Conservation (phyloP, 2,113 vertebrate genomes). For the Cromileptes altivelis region DNA sequence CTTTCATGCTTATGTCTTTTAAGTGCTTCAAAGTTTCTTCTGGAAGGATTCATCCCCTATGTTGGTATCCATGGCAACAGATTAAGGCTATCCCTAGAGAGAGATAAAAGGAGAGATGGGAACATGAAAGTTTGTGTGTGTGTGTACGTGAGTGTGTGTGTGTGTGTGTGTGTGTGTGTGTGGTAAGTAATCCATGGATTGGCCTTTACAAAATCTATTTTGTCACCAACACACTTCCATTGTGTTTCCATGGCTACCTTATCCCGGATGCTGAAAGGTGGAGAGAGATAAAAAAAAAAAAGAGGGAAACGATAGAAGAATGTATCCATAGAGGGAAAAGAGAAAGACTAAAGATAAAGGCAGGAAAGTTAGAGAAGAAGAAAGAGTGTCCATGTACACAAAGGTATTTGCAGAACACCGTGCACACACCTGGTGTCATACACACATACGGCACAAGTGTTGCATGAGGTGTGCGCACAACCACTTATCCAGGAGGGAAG, state of each 20-base stretch:
- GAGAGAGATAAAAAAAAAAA: background rate
- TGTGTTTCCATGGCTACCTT: slow-evolving; percentile 73
- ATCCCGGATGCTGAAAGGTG: slow-evolving; percentile 29
- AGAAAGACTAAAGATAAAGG: background rate
- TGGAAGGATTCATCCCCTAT: background rate
- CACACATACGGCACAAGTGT: slow-evolving; percentile 16
- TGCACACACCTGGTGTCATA: slow-evolving; percentile 21
- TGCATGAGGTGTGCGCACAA: slow-evolving; percentile 16
- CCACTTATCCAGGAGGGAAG: slow-evolving; percentile 11
- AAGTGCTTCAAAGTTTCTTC: slow-evolving; percentile 33
- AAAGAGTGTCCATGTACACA: background rate
- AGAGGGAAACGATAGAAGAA: slow-evolving; percentile 6
- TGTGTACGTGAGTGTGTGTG: background rate
- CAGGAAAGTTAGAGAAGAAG: background rate
- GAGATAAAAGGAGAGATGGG: slow-evolving; percentile 19
- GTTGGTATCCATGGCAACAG: slow-evolving; percentile 72
- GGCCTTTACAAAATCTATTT: slow-evolving; percentile 60
- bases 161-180: slow-evolving; percentile 19
- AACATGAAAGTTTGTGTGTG: slow-evolving; percentile 18
- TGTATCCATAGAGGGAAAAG: background rate
- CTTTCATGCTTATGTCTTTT: background rate
- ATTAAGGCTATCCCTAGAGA: slow-evolving; percentile 55
- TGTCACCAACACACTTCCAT: slow-evolving; percentile 31
- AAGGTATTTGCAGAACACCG: background rate
- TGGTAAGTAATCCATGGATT: slow-evolving; percentile 42